Evolutionary conservation across 2,113 vertebrate species (phyloP), one percentile per base, ranked within the genome.

Genomic region (Amphiprion ocellaris): DNA sequence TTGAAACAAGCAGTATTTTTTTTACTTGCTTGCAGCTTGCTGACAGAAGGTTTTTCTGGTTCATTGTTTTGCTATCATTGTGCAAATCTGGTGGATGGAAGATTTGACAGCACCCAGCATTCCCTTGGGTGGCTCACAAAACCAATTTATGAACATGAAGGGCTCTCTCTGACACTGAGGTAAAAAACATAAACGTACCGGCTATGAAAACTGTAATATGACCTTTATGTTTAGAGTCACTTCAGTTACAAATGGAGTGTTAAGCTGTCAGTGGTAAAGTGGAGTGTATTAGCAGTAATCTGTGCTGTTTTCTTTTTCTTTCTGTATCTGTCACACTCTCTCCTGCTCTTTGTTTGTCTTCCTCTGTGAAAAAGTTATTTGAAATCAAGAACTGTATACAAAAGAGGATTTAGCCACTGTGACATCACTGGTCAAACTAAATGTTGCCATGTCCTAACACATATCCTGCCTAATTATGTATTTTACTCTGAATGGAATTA

Each of bases 211-310:
- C 30, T 63, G 19, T 60, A 24, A 63, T 37, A 44, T 86, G 71
- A 79, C 59, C 55, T 86, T 73, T 70, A 70, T 62, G 23, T n/a
- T 49, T 5, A 76, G 33, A 77, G 33, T 26, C 49, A 37, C 19
- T 55, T 49, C 14, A 52, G 30, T 26, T 41, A 16, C 55, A 44
- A 60, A 5, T 0, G 4, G 5, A 58, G 56, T 6, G 10, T 33
- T 24, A 62, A 67, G 30, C 24, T 66, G 63, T 61, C 52, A 49
- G 46, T 1, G 7, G 5, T 10, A 54, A 5, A 58, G 8, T 33
- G 26, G 55, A 50, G 11, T 30, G 50, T 53, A 30, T 72, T 77
- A 46, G 12, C 23, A 49, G 17, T 28, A 9, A 54, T 23, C 11
- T 61, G 15, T 80, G 28, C 19, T 10, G 41, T 10, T 61, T 41